A percentile compares a stretch with the other conserved stretches of the same genome.
Conservation (phyloP, 2,888 invertebrate species). For the Loripinus fragilis region DNA sequence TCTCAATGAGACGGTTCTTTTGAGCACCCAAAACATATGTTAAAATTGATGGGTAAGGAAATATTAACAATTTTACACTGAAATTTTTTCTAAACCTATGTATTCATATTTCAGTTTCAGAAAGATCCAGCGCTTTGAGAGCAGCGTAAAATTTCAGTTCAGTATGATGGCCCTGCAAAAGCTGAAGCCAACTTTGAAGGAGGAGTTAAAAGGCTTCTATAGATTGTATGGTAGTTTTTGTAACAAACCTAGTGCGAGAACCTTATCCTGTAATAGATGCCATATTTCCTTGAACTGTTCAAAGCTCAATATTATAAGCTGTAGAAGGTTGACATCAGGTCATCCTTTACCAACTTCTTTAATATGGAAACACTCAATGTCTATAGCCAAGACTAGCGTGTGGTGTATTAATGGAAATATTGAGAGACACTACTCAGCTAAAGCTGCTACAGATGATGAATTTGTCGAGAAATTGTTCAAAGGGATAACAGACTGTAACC, state of each 20-base stretch:
- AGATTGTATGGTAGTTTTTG: not conserved
- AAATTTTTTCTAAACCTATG: too few species aligned
- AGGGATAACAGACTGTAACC: slow-evolving; percentile 75
- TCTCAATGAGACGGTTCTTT: too few species aligned
- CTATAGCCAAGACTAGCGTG: not conserved
- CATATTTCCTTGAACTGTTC: not conserved
- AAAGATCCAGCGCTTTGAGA: too few species aligned
- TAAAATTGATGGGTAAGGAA: too few species aligned
- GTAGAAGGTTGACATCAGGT: too few species aligned
- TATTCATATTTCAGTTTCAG: too few species aligned
- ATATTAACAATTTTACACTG: too few species aligned
- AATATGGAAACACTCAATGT: not conserved
- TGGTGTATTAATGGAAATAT: not conserved
- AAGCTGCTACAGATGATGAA: not conserved
- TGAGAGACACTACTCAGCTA: not conserved
- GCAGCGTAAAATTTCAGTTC: too few species aligned
- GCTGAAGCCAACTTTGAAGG: not conserved
- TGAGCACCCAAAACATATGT: too few species aligned
- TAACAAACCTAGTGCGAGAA: not conserved
- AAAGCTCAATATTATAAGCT: not conserved
- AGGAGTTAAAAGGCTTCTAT: not conserved
- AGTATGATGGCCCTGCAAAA: not conserved
- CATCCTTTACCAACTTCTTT: too few species aligned
- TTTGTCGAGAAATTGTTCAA: slow-evolving; percentile 39
- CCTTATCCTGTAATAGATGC: not conserved